phyloP scores from a whole-genome alignment of 2,797 vertebrate genomes.

The Heteromormyrus szaboi region DNA sequence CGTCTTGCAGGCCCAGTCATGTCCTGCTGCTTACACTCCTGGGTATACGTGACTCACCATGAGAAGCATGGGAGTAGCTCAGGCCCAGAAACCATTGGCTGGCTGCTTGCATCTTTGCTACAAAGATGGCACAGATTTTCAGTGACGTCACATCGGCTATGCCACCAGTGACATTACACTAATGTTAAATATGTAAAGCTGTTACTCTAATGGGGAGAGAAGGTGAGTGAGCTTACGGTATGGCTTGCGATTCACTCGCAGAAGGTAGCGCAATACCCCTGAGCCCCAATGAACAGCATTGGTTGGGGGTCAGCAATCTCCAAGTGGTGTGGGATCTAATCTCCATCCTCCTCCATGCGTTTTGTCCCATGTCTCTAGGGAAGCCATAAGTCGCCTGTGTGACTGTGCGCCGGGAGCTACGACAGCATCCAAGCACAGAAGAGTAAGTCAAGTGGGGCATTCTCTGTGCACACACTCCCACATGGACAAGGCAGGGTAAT shows the following conservation, averaged over 20 bases:
- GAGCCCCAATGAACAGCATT: background rate
- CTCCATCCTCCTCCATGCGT: background rate
- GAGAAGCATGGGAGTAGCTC: background rate
- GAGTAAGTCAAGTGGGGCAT: slow-evolving; percentile 56
- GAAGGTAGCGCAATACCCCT: background rate
- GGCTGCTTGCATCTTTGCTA: background rate
- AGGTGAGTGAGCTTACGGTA: background rate
- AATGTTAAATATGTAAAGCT: background rate
- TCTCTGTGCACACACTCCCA: background rate
- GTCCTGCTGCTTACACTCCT: background rate
- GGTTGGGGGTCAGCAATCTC: background rate
- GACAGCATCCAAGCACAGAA: slow-evolving; percentile 68
- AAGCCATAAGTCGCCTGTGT: slow-evolving; percentile 86
- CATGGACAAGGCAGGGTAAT: slow-evolving; percentile 64
- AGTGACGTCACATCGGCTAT: background rate
- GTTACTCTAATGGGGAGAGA: background rate
- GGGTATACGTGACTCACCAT: slow-evolving; percentile 6
- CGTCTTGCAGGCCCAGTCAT: background rate
- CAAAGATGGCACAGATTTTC: background rate
- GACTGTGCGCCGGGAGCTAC: slow-evolving; percentile 68
- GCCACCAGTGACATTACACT: background rate
- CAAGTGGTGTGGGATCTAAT: background rate
- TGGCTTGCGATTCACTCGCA: background rate
- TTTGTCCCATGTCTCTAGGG: slow-evolving; percentile 57
- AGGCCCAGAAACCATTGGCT: background rate